Evolutionary conservation across 2,113 vertebrate genomes (phyloP), one percentile per base, ranked within the genome.

Genomic region (Collichthys lucidus): DNA sequence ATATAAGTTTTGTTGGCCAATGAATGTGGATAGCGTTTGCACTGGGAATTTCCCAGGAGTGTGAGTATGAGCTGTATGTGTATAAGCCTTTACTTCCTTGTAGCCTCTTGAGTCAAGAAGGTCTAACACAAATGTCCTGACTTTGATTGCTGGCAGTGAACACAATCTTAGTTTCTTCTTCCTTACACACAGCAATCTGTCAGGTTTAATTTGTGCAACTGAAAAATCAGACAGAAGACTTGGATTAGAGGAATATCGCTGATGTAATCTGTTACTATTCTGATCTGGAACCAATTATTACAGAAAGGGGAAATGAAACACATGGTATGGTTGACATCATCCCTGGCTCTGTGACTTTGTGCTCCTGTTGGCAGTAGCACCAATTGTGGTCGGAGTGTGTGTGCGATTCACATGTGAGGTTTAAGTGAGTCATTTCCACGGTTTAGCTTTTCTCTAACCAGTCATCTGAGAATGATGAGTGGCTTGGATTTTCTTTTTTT

Each of bases 221-320:
- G 11, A 62, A 64, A 63, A 71, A 60, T 49, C 44, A 1, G 1
- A 19, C 29, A 52, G 16, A 7, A 84, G 49, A 56, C 63, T 74
- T 63, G 40, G 63, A 77, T 62, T 35, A 70, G n/a, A 53, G 46
- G 31, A 73, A 63, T 59, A 35, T 47, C 0, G 5, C 60, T 83
- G 79, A 84, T 71, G 64, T 75, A 26, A 82, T 60, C 49, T 64
- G 69, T 72, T 87, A 15, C 17, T 77, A 71, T 22, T 92, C 56
- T 80, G 60, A 85, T 75, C 74, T 84, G 29, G 66, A 86, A 79
- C 68, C 40, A 79, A 19, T 77, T 11, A 70, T 57, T 84, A 79
- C 71, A 82, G 65, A 79, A 91, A 85, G 72, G 68, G 83, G 88
- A 91, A 89, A 84, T 85, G 65, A 90, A 87, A 88, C 86, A 67